Evolutionary conservation across 2,888 invertebrate genomes (phyloP).

Genomic region (Drepana falcataria): DNA sequence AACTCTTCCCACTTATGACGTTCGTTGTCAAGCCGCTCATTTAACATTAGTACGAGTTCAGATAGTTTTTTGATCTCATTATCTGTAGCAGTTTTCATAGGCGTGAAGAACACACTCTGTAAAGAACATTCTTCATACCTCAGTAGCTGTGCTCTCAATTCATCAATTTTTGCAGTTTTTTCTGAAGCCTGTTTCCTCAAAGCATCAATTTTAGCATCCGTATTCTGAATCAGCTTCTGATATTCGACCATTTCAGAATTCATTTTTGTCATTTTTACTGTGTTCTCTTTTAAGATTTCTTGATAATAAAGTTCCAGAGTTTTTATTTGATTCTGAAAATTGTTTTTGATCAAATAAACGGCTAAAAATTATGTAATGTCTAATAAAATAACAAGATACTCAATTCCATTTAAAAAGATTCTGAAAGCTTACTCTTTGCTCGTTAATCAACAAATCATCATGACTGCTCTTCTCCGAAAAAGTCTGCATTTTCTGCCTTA

Average conservation of each 20-base stretch:
- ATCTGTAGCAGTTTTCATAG: constrained; percentile 78
- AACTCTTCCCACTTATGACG: constrained; percentile 78
- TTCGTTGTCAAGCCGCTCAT: constrained; percentile 78
- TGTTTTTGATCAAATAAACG: not conserved
- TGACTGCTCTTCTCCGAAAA: constrained; percentile 81
- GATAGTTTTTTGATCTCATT: constrained; percentile 80
- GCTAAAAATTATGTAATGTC: no score
- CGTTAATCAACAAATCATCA: constrained; percentile 81
- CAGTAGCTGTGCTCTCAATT: constrained; percentile 60
- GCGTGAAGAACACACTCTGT: constrained; percentile 70
- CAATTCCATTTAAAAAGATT: no score
- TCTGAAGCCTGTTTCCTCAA: constrained; percentile 64
- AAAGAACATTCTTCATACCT: constrained; percentile 69
- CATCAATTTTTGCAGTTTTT: constrained; percentile 67
- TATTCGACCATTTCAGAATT: constrained; percentile 58
- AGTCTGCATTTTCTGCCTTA: constrained; percentile 79
- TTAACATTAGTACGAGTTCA: constrained; percentile 77
- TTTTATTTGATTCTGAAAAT: constrained; percentile 72
- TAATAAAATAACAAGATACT: no score
- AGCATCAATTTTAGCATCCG: constrained; percentile 72
- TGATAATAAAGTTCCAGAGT: constrained; percentile 64
- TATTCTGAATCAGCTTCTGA: constrained; percentile 63
- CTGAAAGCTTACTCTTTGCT: constrained; percentile 72
- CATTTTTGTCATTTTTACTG: constrained; percentile 69
- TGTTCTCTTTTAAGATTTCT: constrained; percentile 68